Evolutionary conservation across 2,797 vertebrate genomes (phyloP).

Genomic region (Pantherophis vulpinus): DNA sequence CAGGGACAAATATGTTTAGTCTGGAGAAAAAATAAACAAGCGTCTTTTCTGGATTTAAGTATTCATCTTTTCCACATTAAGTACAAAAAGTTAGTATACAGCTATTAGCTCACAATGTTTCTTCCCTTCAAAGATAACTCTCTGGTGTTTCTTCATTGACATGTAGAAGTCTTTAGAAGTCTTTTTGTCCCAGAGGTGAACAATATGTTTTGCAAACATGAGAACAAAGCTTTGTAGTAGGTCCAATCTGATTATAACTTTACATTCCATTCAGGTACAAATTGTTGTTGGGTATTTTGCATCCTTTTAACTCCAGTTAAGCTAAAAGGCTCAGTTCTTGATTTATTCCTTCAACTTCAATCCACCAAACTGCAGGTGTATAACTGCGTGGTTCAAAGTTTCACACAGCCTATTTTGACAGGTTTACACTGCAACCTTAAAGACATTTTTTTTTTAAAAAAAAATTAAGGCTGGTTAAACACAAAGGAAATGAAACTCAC

Average conservation of each 20-base stretch:
- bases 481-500: neutral
- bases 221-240: neutral
- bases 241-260: neutral
- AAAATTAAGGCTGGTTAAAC: neutral
- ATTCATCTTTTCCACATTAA: neutral
- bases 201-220: neutral
- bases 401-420: neutral
- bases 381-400: neutral
- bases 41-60: neutral
- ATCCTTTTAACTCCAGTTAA: slow-evolving; percentile 19
- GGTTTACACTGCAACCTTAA: neutral
- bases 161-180: neutral
- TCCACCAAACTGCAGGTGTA: neutral
- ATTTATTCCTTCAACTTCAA: slow-evolving; percentile 5
- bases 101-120: neutral
- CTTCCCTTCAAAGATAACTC: neutral
- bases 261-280: slow-evolving; percentile 10
- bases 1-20: neutral
- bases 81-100: neutral
- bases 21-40: slow-evolving; percentile 16
- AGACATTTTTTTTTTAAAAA: neutral
- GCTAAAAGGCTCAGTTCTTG: neutral
- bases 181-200: neutral
- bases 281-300: slow-evolving; percentile 6
- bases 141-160: neutral